phyloP scores from a whole-genome alignment of 1,140 invertebrate genomes.

The Oreohelix idahoensis region DNA sequence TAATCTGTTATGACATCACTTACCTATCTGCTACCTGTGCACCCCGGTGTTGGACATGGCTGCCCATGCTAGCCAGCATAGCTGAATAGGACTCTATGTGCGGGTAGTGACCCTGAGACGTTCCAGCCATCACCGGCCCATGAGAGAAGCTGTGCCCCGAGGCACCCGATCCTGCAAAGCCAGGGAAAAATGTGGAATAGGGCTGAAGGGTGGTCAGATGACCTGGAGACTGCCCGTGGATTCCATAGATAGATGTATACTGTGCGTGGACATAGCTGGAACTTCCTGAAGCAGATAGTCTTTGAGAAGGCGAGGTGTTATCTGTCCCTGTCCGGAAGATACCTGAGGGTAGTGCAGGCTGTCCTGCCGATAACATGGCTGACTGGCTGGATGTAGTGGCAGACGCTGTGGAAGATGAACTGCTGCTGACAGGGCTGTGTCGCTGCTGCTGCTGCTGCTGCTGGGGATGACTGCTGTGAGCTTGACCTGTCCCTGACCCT shows the following conservation, averaged over 20 bases:
- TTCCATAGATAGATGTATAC: constrained; percentile 55
- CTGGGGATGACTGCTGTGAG: constrained; percentile 30
- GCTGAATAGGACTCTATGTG: constrained; percentile 68
- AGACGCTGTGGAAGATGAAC: constrained; percentile 34
- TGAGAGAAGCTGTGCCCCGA: constrained; percentile 44
- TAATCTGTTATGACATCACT: not conserved
- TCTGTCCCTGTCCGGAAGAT: constrained; percentile 42
- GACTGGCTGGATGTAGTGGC: constrained; percentile 36
- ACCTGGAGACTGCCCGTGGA: constrained; percentile 45
- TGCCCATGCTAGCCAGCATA: constrained; percentile 69
- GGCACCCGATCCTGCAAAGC: constrained; percentile 39
- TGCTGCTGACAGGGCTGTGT: constrained; percentile 25
- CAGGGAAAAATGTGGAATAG: constrained; percentile 40
- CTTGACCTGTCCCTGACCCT: constrained; percentile 45
- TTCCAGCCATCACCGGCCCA: constrained; percentile 11
- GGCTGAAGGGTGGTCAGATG: constrained; percentile 41
- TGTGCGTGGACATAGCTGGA: constrained; percentile 40
- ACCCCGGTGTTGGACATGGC: constrained; percentile 58
- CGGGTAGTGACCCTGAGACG: constrained; percentile 55
- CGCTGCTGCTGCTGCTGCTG: constrained; percentile 29
- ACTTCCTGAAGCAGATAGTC: constrained; percentile 27
- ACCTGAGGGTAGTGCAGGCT: constrained; percentile 48
- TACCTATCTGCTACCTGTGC: constrained; percentile 18
- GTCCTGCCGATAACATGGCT: constrained; percentile 56
- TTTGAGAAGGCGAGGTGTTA: constrained; percentile 15